Conservation (phyloP, 2,113 vertebrate genomes). For the Fregetta grallaria region DNA sequence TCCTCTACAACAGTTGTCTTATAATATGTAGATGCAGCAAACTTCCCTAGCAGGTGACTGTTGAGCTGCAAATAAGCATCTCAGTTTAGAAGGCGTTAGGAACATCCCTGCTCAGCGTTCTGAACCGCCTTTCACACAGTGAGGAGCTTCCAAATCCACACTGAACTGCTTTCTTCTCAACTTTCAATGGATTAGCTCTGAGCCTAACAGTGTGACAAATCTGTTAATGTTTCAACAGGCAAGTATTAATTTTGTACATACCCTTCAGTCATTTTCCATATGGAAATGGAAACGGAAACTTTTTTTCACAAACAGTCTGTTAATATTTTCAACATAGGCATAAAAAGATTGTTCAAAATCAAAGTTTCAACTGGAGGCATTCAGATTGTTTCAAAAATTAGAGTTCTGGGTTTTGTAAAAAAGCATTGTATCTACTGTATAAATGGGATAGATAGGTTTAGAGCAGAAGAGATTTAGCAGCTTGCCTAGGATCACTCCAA, state of each 20-base stretch:
- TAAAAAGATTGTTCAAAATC: not conserved
- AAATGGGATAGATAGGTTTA: not conserved
- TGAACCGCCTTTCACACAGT: not conserved
- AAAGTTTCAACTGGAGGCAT: not conserved
- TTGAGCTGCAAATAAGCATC: not conserved
- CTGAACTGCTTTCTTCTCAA: not conserved
- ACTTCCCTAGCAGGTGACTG: not conserved
- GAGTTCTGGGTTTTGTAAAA: not conserved
- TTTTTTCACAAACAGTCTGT: not conserved
- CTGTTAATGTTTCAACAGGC: slow-evolving; percentile 64
- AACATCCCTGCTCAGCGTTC: not conserved
- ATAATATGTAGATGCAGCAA: accelerated
- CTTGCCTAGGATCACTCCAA: not conserved
- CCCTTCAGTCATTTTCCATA: slow-evolving; percentile 62
- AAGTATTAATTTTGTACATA: slow-evolving; percentile 23
- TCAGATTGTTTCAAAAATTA: not conserved
- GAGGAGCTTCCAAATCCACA: not conserved
- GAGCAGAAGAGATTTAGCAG: not conserved
- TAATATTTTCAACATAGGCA: slow-evolving; percentile 29
- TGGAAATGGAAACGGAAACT: slow-evolving; percentile 17
- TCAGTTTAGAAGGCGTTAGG: not conserved
- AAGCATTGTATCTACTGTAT: not conserved
- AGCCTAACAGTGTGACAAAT: slow-evolving; percentile 51
- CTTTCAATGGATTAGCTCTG: not conserved
- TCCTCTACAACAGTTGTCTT: not conserved